phyloP scores from a whole-genome alignment of 2,113 vertebrate genomes.

The Nannobrachium achirus region DNA sequence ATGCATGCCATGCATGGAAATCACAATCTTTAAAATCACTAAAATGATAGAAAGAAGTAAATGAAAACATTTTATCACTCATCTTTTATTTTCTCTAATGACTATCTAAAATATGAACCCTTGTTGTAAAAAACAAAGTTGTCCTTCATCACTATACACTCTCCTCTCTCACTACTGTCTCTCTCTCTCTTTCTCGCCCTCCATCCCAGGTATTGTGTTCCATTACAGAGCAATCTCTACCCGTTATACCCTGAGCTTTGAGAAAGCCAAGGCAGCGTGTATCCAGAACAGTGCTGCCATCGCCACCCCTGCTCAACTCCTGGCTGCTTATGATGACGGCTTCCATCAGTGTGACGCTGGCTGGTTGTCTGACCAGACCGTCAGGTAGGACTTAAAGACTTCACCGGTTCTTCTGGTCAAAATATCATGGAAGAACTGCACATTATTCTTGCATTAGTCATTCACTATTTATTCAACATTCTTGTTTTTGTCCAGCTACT shows the following conservation, averaged over 20 bases:
- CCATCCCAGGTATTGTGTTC: constrained; percentile 88
- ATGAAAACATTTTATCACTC: no score
- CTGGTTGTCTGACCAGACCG: constrained; percentile 97
- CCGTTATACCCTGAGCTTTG: constrained; percentile 92
- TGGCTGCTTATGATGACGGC: constrained; percentile 95
- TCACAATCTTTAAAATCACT: no score
- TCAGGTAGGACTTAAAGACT: constrained; percentile 80
- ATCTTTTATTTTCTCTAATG: no score
- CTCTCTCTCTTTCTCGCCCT: not conserved
- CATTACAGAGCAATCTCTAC: constrained; percentile 95
- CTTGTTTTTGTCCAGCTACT: no score
- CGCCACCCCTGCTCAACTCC: constrained; percentile 91
- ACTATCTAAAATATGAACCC: no score
- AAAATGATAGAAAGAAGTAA: no score
- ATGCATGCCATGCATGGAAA: no score
- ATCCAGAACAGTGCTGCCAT: constrained; percentile 91
- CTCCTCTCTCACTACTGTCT: not conserved
- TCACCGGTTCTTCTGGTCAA: not conserved
- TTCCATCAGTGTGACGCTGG: constrained; percentile 97
- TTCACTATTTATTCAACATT: no score
- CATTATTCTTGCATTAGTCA: no score
- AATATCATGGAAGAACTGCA: not conserved
- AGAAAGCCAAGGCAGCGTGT: constrained; percentile 91
- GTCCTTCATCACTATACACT: no score
- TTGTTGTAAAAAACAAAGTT: no score